These are phyloP conservation scores for Semaprochilodus insignis DNA, from an alignment of 2,797 vertebrate genomes.

Conservation along the genomic window DNA sequence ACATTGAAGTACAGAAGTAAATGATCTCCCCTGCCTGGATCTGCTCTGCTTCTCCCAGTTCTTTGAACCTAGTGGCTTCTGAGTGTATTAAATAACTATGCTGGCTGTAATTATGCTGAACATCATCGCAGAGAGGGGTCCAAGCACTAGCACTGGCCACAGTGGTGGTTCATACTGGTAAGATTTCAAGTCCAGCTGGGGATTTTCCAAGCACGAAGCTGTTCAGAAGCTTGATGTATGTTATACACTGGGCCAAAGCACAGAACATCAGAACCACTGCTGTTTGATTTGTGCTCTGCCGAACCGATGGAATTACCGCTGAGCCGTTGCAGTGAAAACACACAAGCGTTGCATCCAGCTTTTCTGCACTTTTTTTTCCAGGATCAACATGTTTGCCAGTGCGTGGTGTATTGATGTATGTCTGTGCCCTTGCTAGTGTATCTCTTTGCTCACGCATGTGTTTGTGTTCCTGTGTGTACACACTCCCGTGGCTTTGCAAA, in stretches of 20 bases:
- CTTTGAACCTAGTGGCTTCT: slow-evolving; percentile 31
- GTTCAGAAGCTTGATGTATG: background rate
- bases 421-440: slow-evolving; percentile 27
- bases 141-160: slow-evolving; percentile 23
- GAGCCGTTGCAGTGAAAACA: background rate
- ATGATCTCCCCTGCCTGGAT: slow-evolving; percentile 28
- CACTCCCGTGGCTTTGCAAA: slow-evolving; percentile 33
- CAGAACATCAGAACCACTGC: background rate
- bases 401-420: slow-evolving; percentile 21
- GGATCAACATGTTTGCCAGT: slow-evolving; percentile 9
- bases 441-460: slow-evolving; percentile 7
- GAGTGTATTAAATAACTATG: slow-evolving; percentile 15
- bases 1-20: slow-evolving; percentile 25
- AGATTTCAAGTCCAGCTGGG: slow-evolving; percentile 17
- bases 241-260: background rate
- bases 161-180: slow-evolving; percentile 20
- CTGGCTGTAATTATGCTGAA: slow-evolving; percentile 36
- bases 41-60: slow-evolving; percentile 11
- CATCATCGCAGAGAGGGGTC: slow-evolving; percentile 37
- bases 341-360: background rate
- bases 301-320: slow-evolving; percentile 3
- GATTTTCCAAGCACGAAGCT: background rate
- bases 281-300: slow-evolving; percentile 7
- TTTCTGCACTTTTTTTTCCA: slow-evolving; percentile 5
- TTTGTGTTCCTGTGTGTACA: slow-evolving; percentile 37